Conservation (phyloP, 2,797 vertebrate species). For the Chelmon rostratus region DNA sequence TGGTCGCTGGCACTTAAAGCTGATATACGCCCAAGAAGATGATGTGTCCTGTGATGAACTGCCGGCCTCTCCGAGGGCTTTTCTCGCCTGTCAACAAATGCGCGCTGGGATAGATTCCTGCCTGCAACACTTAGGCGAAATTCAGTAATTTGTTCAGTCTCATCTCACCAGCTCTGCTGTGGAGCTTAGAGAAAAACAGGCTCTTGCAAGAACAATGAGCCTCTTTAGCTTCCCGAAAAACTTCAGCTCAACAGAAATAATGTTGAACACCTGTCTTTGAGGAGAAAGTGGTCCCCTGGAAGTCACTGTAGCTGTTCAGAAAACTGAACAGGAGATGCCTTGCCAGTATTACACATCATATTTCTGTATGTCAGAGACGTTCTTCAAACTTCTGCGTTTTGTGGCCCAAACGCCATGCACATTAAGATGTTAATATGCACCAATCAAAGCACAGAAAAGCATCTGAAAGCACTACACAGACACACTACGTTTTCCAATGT, state of each 20-base stretch:
- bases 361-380: no score
- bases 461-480: no score
- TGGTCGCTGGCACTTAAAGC: constrained; percentile 18
- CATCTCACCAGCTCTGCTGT: neutral
- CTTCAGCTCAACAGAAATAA: neutral
- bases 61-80: neutral
- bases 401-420: no score
- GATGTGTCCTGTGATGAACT: constrained; percentile 47
- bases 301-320: neutral
- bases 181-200: neutral
- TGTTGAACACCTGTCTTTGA: neutral
- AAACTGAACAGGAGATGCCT: neutral
- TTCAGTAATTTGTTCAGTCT: neutral
- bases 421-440: no score
- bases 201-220: neutral
- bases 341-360: no score
- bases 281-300: neutral
- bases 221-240: constrained; percentile 10
- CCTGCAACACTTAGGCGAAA: constrained; percentile 3
- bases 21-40: constrained; percentile 21
- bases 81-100: constrained; percentile 14
- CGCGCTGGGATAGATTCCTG: neutral
- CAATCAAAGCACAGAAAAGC: no score
- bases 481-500: no score
- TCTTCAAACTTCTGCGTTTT: no score